phyloP scores from a whole-genome alignment of 2,113 vertebrate species.

The Hemiscyllium ocellatum region DNA sequence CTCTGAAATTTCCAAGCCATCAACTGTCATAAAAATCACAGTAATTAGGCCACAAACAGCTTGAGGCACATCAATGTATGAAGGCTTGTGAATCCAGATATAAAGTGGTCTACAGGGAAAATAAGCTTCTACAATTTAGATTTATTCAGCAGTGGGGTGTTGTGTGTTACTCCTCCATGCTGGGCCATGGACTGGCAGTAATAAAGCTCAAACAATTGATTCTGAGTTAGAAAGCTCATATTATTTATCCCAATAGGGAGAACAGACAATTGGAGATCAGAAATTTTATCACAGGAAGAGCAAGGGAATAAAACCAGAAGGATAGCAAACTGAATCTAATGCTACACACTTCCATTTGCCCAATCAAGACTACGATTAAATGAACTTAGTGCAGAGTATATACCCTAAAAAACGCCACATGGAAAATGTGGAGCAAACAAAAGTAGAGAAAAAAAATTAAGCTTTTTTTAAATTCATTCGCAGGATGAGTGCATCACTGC shows the following conservation, averaged over 20 bases:
- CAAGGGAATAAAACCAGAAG: neutral
- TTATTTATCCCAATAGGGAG: neutral
- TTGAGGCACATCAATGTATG: constrained; percentile 48
- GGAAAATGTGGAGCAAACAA: neutral
- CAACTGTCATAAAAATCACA: constrained; percentile 56
- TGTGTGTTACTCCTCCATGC: neutral
- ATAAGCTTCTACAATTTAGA: neutral
- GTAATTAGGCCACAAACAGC: constrained; percentile 46
- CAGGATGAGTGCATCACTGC: no score
- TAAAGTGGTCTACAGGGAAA: neutral
- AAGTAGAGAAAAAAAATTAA: neutral
- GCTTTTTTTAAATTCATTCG: no score
- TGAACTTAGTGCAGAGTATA: neutral
- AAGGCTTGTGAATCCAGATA: constrained; percentile 40
- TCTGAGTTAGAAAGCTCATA: neutral
- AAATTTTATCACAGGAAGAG: neutral
- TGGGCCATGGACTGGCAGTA: neutral
- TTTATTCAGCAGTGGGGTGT: neutral
- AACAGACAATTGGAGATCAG: no score
- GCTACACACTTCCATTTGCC: neutral
- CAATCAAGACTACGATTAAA: neutral
- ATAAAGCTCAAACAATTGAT: neutral
- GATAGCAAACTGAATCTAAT: neutral
- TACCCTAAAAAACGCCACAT: neutral
- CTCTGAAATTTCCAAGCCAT: constrained; percentile 47